Percentiles rank a stretch among this genome's conserved stretches.
Conservation (phyloP, 2,797 vertebrate species). For the Gambusia yucatana region DNA sequence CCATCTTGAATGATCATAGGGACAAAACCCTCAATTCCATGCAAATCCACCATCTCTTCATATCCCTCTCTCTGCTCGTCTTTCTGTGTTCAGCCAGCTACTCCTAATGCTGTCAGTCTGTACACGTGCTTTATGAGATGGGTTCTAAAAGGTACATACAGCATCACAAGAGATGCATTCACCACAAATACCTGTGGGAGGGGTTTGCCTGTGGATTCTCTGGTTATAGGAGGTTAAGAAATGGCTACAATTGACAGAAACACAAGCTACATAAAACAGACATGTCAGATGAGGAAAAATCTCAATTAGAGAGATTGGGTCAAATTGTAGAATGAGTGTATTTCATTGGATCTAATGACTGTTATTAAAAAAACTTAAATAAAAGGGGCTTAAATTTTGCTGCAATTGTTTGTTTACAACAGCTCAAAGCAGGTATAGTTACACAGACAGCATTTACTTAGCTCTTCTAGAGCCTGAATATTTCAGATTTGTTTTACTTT, state of each 20-base stretch:
- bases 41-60: conserved; percentile 36
- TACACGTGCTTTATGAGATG: conserved; percentile 16
- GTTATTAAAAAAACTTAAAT: background rate
- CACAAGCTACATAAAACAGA: conserved; percentile 11
- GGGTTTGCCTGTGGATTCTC: conserved; percentile 3
- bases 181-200: background rate
- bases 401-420: background rate
- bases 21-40: conserved; percentile 56
- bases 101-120: conserved; percentile 23
- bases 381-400: background rate
- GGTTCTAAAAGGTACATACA: conserved; percentile 36
- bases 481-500: background rate
- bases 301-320: background rate
- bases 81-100: conserved; percentile 1
- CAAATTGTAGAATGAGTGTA: background rate
- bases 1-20: conserved; percentile 46
- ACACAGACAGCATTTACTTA: background rate
- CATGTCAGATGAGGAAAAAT: conserved; percentile 6
- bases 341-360: conserved; percentile 2
- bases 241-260: conserved; percentile 21
- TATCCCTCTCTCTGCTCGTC: conserved; percentile 16
- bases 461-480: background rate
- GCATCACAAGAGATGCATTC: conserved; percentile 30
- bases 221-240: conserved; percentile 8
- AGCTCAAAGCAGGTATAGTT: background rate